These are phyloP conservation scores for Temnothorax rugatulus DNA, from an alignment of 2,888 invertebrate species.

Conservation along the genomic window DNA sequence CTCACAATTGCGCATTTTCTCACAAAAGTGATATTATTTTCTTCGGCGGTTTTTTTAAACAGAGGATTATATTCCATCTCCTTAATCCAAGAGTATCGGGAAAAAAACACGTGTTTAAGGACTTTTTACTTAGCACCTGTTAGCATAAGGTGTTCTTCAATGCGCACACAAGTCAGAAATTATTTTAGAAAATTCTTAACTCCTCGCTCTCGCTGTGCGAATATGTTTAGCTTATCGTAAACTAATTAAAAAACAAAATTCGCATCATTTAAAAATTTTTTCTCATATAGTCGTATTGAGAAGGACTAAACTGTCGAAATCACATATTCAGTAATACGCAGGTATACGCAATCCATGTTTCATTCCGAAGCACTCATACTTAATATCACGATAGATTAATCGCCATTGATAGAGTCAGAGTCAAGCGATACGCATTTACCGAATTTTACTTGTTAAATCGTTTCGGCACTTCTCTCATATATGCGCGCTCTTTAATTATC, in stretches of 20 bases:
- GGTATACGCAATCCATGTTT: slow-evolving; percentile 4
- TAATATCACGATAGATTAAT: slow-evolving; percentile 25
- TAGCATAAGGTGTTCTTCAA: slow-evolving; percentile 7
- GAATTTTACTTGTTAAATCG: slow-evolving; percentile 11
- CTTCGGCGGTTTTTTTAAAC: background rate
- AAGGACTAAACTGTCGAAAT: background rate
- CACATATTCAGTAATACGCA: slow-evolving; percentile 15
- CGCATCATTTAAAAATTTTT: background rate
- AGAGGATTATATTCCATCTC: background rate
- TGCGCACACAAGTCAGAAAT: slow-evolving; percentile 23
- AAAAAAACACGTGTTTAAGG: background rate
- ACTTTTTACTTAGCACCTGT: background rate
- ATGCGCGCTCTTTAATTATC: slow-evolving; percentile 34
- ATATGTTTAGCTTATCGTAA: slow-evolving; percentile 6
- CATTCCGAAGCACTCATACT: background rate
- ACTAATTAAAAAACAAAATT: slow-evolving; percentile 16
- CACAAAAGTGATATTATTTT: slow-evolving; percentile 12
- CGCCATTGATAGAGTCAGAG: slow-evolving; percentile 16
- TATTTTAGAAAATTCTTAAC: slow-evolving; percentile 3
- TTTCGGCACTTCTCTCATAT: slow-evolving; percentile 15
- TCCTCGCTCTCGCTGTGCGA: background rate
- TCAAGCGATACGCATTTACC: slow-evolving; percentile 20
- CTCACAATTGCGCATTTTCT: background rate
- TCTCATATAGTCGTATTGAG: background rate
- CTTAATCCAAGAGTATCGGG: background rate